A percentile compares a stretch with the other conserved stretches of the same genome.
These are phyloP conservation scores for Chymomyza procnemis DNA, from an alignment of 2,888 invertebrate species.

Conservation along the genomic window DNA sequence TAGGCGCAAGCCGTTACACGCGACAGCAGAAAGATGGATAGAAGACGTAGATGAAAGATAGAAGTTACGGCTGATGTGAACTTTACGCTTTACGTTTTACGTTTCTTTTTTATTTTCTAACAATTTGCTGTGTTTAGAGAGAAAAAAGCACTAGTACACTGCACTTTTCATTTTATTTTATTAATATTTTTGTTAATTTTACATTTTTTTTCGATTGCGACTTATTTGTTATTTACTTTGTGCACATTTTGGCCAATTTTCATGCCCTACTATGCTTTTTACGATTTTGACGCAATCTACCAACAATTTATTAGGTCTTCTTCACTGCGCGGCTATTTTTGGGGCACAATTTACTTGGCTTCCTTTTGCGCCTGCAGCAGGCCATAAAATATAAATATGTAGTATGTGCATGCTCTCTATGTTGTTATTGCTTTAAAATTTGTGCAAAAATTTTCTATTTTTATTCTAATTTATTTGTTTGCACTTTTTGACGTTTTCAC, in stretches of 20 bases:
- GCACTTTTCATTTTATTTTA: conserved; percentile 6
- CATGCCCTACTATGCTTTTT: conserved; percentile 1
- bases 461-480: conserved; percentile 7
- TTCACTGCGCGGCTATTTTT: conserved; percentile 3
- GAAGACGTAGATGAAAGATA: conserved; percentile 19
- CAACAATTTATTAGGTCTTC: conserved; percentile 19
- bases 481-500: conserved; percentile 24
- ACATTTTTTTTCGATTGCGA: background rate
- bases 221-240: conserved; percentile 16
- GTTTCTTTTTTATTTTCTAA: conserved; percentile 4
- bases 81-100: no score
- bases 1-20: conserved; percentile 47
- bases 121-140: background rate
- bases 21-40: conserved; percentile 34
- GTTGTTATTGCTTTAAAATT: conserved; percentile 27
- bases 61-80: no score
- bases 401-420: background rate
- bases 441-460: conserved; percentile 7
- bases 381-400: conserved; percentile 23
- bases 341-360: background rate
- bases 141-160: conserved; percentile 2
- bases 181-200: conserved; percentile 4
- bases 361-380: background rate
- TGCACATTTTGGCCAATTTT: conserved; percentile 33
- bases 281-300: conserved; percentile 13